Percentiles rank a stretch among this genome's conserved stretches.
phyloP scores from a whole-genome alignment of 2,888 invertebrate species.

The Erebia ligea region DNA sequence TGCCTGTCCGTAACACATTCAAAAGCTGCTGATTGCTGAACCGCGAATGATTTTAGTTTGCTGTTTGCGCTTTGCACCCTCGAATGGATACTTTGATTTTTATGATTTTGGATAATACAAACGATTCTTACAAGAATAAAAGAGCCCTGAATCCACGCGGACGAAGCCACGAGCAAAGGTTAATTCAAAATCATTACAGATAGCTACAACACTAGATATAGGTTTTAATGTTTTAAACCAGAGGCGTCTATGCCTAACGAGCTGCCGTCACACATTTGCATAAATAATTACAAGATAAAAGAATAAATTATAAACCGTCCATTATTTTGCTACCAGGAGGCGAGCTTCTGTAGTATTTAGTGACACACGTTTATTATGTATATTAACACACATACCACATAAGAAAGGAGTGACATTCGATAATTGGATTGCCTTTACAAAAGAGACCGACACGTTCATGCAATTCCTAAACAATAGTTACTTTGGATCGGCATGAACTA shows the following conservation, averaged over 20 bases:
- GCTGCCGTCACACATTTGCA: constrained; percentile 37
- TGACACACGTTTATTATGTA: constrained; percentile 22
- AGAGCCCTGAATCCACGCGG: too few species aligned
- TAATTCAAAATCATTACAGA: not conserved
- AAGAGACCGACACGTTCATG: constrained; percentile 51
- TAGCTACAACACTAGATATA: constrained; percentile 6
- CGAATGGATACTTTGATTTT: too few species aligned
- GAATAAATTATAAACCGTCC: constrained; percentile 39
- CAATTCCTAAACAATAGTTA: constrained; percentile 44
- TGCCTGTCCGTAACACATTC: too few species aligned
- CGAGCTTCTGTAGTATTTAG: constrained; percentile 43
- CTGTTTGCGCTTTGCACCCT: too few species aligned
- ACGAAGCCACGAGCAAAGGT: too few species aligned
- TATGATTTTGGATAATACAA: too few species aligned
- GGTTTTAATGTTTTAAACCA: constrained; percentile 10
- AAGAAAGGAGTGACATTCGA: constrained; percentile 47
- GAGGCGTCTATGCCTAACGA: constrained; percentile 22
- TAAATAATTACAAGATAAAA: constrained; percentile 45
- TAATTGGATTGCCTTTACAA: constrained; percentile 51
- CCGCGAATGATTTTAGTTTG: too few species aligned
- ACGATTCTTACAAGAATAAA: too few species aligned
- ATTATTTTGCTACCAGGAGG: constrained; percentile 35
- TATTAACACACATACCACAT: constrained; percentile 6
- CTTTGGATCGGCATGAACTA: constrained; percentile 3
- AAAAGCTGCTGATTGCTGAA: too few species aligned